A percentile compares a stretch with the other conserved stretches of the same genome.
phyloP scores from a whole-genome alignment of 2,888 invertebrate genomes.

The Gymnosoma rotundatum region DNA sequence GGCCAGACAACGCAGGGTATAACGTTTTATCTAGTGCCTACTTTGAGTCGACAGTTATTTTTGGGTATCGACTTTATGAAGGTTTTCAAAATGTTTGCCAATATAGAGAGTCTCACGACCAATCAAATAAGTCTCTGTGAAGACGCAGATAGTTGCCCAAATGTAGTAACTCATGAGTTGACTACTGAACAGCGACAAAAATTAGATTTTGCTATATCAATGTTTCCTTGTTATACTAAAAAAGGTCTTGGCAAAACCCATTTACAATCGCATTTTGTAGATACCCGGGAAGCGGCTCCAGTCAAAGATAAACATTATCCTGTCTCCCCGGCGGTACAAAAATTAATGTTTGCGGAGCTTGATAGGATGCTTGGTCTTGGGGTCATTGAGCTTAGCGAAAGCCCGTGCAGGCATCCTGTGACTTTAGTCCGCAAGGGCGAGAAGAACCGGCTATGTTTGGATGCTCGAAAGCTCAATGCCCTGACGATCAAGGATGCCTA shows the following conservation, averaged over 20 bases:
- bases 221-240: not conserved
- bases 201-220: not conserved
- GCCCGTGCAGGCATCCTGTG: not conserved
- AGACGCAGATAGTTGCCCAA: not conserved
- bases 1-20: no score
- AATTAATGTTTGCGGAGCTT: not conserved
- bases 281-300: not conserved
- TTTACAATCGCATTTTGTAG: not conserved
- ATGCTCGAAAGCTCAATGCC: slow-evolving; percentile 1
- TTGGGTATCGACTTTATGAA: not conserved
- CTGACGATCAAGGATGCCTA: not conserved
- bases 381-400: no score
- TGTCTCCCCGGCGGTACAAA: not conserved
- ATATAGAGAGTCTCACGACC: not conserved
- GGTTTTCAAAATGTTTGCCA: not conserved
- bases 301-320: not conserved
- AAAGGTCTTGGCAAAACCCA: not conserved
- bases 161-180: not conserved
- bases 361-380: no score
- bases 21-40: no score
- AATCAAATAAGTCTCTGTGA: not conserved
- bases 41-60: not conserved
- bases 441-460: not conserved
- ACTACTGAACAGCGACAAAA: not conserved
- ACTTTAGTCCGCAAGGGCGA: slow-evolving; percentile 7